Evolutionary conservation across 2,888 invertebrate species (phyloP).

Genomic region (Lochmaea capreae): DNA sequence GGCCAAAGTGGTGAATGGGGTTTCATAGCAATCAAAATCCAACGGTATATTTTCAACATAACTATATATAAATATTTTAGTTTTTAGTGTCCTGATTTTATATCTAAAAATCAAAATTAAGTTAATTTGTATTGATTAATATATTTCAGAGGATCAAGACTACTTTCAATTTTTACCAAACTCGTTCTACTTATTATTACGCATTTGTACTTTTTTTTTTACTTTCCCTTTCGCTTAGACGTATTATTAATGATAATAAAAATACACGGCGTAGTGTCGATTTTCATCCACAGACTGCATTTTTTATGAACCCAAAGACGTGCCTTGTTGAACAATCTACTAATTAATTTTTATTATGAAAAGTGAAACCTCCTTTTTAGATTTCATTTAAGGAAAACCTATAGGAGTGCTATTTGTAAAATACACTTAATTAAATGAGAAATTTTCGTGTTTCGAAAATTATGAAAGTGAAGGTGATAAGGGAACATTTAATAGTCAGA

Average conservation of each 20-base stretch:
- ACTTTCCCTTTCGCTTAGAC: constrained; percentile 29
- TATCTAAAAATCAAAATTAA: too few species aligned
- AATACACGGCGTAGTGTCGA: constrained; percentile 23
- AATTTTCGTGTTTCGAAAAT: too few species aligned
- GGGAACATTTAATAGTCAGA: too few species aligned
- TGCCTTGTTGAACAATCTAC: constrained; percentile 22
- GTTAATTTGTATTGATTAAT: background rate
- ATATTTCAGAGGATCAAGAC: background rate
- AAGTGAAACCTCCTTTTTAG: constrained; percentile 14
- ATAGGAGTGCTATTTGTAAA: background rate
- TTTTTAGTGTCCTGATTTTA: too few species aligned
- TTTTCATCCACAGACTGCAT: constrained; percentile 27
- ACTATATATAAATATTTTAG: too few species aligned
- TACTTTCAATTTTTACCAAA: constrained; percentile 18
- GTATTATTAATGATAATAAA: constrained; percentile 32
- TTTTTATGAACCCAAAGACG: constrained; percentile 21
- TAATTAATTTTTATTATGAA: constrained; percentile 22
- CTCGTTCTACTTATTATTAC: constrained; percentile 23
- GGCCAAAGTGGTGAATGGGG: too few species aligned
- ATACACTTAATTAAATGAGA: too few species aligned
- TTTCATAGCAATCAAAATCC: too few species aligned
- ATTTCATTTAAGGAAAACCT: constrained; percentile 1
- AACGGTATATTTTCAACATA: too few species aligned
- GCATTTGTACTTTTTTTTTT: constrained; percentile 8
- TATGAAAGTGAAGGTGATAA: too few species aligned